Percentiles rank a stretch among this genome's conserved stretches.
These are phyloP conservation scores for Trichomycterus rosablanca DNA, from an alignment of 2,113 vertebrate genomes.

Conservation along the genomic window DNA sequence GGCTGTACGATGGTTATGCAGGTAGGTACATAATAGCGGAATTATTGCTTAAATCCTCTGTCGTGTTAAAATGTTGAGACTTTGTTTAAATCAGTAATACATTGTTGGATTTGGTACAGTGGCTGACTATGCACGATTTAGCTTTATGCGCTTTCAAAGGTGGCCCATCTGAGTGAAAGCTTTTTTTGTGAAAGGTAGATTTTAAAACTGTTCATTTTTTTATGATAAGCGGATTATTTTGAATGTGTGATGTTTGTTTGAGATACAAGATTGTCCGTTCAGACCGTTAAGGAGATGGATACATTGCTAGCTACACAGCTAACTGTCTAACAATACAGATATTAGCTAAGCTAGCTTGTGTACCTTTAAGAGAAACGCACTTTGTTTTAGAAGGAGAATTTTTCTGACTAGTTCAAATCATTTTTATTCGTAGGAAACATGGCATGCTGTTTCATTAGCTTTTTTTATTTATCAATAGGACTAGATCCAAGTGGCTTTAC, in stretches of 20 bases:
- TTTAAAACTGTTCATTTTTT: too few species aligned
- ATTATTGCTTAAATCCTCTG: too few species aligned
- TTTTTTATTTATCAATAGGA: too few species aligned
- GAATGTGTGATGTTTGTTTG: background rate
- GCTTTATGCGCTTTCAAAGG: background rate
- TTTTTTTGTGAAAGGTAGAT: background rate
- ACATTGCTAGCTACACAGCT: background rate
- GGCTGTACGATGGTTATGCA: constrained; percentile 76
- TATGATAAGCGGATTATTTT: too few species aligned
- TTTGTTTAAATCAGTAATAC: too few species aligned
- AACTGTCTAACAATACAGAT: background rate
- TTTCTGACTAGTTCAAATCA: background rate
- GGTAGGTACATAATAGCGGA: constrained; percentile 53
- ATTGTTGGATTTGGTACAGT: background rate
- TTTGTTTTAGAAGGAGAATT: constrained; percentile 6
- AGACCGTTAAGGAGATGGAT: background rate
- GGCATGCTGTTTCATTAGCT: too few species aligned
- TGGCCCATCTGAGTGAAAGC: background rate
- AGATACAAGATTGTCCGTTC: background rate
- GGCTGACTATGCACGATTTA: too few species aligned
- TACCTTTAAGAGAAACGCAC: constrained; percentile 31
- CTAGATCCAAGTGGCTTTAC: too few species aligned
- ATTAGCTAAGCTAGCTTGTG: background rate
- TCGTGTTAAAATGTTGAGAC: too few species aligned
- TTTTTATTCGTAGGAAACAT: too few species aligned